Percentiles rank a stretch among this genome's conserved stretches.
Evolutionary conservation across 2,113 vertebrate species (phyloP).

Genomic region (Daboia siamensis): DNA sequence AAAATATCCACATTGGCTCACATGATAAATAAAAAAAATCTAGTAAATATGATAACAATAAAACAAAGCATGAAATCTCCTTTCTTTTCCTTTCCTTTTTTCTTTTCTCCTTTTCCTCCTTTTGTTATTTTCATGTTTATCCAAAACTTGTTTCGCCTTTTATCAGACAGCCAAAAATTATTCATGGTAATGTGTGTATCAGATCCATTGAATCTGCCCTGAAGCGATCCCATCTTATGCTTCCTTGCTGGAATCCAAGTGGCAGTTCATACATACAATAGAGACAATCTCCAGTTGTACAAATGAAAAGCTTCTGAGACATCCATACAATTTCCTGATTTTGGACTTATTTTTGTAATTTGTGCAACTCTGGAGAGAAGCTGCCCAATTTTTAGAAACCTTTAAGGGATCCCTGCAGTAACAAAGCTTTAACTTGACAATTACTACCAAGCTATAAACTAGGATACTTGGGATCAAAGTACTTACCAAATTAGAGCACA

Average conservation of each 20-base stretch:
- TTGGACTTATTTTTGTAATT: slow-evolving; percentile 79
- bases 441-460: slow-evolving; percentile 73
- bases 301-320: slow-evolving; percentile 72
- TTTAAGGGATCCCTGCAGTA: slow-evolving; percentile 71
- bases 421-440: slow-evolving; percentile 73
- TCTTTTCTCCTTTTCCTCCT: background rate
- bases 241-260: slow-evolving; percentile 81
- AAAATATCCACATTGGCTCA: background rate
- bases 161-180: slow-evolving; percentile 76
- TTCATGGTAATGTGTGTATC: slow-evolving; percentile 57
- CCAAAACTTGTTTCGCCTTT: slow-evolving; percentile 76
- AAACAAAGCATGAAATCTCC: background rate
- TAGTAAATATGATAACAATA: background rate
- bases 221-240: slow-evolving; percentile 76
- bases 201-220: slow-evolving; percentile 80
- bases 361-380: slow-evolving; percentile 72
- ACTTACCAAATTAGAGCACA: slow-evolving; percentile 69
- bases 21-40: background rate
- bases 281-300: slow-evolving; percentile 79
- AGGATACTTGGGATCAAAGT: slow-evolving; percentile 75
- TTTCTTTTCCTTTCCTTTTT: background rate
- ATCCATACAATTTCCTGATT: slow-evolving; percentile 75
- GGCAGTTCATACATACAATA: slow-evolving; percentile 78
- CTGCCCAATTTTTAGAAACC: slow-evolving; percentile 73
- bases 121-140: slow-evolving; percentile 64